phyloP scores from a whole-genome alignment of 2,113 vertebrate genomes.

The Mormoops blainvillei region DNA sequence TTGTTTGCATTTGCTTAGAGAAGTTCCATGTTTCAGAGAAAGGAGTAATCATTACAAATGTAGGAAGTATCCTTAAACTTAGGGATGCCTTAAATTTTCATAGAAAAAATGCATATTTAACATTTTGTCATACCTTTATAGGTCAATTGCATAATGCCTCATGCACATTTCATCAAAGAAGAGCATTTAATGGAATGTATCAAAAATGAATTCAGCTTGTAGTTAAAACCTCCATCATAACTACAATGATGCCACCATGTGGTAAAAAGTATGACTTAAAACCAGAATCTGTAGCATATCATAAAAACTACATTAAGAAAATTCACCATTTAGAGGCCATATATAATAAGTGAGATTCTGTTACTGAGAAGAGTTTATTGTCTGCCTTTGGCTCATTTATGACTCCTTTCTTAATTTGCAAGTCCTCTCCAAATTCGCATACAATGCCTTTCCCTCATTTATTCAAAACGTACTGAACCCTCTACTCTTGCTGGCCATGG shows the following conservation, averaged over 20 bases:
- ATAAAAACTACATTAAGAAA: not conserved
- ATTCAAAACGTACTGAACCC: not conserved
- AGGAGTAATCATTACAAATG: not conserved
- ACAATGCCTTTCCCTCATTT: not conserved
- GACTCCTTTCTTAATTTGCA: conserved; percentile 1
- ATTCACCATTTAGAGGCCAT: not conserved
- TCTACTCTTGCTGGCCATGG: not conserved
- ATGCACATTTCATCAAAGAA: conserved; percentile 33
- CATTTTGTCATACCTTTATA: conserved; percentile 28
- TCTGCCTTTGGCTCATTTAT: not conserved
- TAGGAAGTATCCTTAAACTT: conserved; percentile 24
- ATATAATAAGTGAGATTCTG: not conserved
- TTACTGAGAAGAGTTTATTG: not conserved
- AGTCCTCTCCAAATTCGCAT: not conserved
- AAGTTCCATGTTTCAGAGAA: not conserved
- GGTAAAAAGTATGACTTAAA: conserved; percentile 10
- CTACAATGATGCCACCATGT: conserved; percentile 61
- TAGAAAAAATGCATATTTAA: conserved; percentile 10
- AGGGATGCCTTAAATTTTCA: conserved; percentile 25
- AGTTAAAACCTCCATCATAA: conserved; percentile 6
- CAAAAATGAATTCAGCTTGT: conserved; percentile 24
- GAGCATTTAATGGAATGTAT: conserved; percentile 43
- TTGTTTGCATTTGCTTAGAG: not conserved
- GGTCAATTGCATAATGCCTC: conserved; percentile 28
- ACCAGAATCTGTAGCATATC: not conserved